Percentiles rank a stretch among this genome's conserved stretches.
phyloP scores from a whole-genome alignment of 2,113 vertebrate species.

The Tautogolabrus adspersus region DNA sequence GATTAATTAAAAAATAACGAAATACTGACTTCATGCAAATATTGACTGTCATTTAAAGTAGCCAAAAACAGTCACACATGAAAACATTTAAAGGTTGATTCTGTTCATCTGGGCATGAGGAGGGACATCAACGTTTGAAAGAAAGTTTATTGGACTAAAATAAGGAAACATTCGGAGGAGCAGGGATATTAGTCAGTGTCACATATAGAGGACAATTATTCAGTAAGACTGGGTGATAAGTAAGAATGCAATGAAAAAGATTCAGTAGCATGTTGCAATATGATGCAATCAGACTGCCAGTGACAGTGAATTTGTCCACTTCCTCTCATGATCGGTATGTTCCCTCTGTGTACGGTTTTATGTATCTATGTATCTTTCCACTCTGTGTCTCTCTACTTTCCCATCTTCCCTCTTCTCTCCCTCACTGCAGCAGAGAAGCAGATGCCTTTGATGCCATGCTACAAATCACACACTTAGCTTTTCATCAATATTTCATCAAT shows the following conservation, averaged over 20 bases:
- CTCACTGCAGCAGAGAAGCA: slow-evolving; percentile 55
- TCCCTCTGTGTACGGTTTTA: not conserved
- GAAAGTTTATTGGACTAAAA: not conserved
- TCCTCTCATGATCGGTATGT: slow-evolving; percentile 18
- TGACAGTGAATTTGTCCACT: not conserved
- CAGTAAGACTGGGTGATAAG: not conserved
- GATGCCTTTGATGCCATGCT: slow-evolving; percentile 74
- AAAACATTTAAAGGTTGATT: too few species aligned
- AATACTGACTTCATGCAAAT: too few species aligned
- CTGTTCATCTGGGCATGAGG: too few species aligned
- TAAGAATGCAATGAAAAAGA: not conserved
- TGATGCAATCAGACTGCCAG: slow-evolving; percentile 17
- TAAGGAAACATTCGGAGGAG: too few species aligned
- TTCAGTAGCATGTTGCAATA: not conserved
- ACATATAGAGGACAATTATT: not conserved
- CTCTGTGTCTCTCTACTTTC: slow-evolving; percentile 25
- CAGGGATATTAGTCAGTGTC: too few species aligned
- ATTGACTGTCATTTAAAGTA: too few species aligned
- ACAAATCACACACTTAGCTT: slow-evolving; percentile 84
- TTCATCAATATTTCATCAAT: slow-evolving; percentile 85
- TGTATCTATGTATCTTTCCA: slow-evolving; percentile 25
- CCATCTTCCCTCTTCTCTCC: slow-evolving; percentile 20
- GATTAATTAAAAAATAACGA: too few species aligned
- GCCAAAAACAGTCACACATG: too few species aligned
- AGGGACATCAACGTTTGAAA: too few species aligned